These are phyloP conservation scores for Sycobia sp. DNA, from an alignment of 1,140 invertebrate genomes.

Conservation along the genomic window DNA sequence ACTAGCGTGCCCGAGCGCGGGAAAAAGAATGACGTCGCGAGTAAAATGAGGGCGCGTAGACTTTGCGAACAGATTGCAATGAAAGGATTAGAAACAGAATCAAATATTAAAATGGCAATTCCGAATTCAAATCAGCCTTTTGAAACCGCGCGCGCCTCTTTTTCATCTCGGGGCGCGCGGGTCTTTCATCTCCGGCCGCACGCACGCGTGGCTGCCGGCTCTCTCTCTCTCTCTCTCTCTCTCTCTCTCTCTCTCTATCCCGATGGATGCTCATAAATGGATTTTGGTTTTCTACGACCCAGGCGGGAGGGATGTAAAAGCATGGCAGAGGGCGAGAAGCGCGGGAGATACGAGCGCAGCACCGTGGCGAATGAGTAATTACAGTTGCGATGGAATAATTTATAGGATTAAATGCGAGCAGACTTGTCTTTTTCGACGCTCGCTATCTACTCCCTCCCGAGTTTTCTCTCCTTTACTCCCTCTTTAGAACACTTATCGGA, in stretches of 20 bases:
- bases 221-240: no score
- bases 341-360: neutral
- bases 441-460: no score
- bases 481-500: neutral
- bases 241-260: conserved; percentile 7
- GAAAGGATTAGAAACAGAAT: conserved; percentile 22
- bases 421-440: neutral
- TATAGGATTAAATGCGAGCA: neutral
- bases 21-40: neutral
- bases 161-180: conserved; percentile 11
- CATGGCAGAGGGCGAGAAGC: neutral
- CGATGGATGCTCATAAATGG: conserved; percentile 11
- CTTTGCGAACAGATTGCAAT: conserved; percentile 7
- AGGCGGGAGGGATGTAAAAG: no score
- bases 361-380: conserved; percentile 7
- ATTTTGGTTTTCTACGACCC: conserved; percentile 5
- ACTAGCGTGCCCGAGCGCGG: no score
- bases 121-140: conserved; percentile 21
- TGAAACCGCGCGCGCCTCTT: neutral
- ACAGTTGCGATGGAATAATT: conserved; percentile 2
- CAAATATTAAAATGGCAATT: conserved; percentile 22
- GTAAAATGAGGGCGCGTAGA: neutral
- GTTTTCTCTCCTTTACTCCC: neutral
- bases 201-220: neutral
- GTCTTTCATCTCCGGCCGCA: conserved; percentile 10